Evolutionary conservation across 2,888 invertebrate genomes (phyloP).

Genomic region (Oeneis ivallda): DNA sequence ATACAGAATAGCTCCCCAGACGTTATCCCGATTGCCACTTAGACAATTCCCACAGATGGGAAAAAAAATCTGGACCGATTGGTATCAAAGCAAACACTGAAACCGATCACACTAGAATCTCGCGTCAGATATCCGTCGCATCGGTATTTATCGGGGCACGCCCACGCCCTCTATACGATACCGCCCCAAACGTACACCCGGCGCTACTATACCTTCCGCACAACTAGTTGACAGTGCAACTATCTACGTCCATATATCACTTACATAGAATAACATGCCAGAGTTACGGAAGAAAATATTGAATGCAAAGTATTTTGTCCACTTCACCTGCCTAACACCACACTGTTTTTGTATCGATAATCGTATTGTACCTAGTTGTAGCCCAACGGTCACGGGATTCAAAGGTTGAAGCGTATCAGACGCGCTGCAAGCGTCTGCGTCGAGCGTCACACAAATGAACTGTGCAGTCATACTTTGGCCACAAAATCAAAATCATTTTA

Average conservation of each 20-base stretch:
- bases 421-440: too few species aligned
- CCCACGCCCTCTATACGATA: slow-evolving; percentile 18
- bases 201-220: slow-evolving; percentile 24
- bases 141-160: not conserved
- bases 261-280: slow-evolving; percentile 20
- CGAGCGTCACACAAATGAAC: too few species aligned
- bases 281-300: not conserved
- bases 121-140: slow-evolving; percentile 14
- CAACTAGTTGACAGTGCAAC: not conserved
- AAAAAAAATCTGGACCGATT: too few species aligned
- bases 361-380: too few species aligned
- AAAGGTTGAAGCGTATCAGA: too few species aligned
- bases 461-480: too few species aligned
- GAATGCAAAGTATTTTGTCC: not conserved
- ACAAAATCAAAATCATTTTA: too few species aligned
- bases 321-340: not conserved
- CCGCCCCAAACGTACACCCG: slow-evolving; percentile 34
- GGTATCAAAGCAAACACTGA: not conserved
- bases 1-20: too few species aligned
- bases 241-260: slow-evolving; percentile 20
- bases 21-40: too few species aligned
- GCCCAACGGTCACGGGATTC: too few species aligned
- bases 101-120: not conserved
- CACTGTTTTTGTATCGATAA: too few species aligned
- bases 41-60: too few species aligned